phyloP scores from a whole-genome alignment of 1,140 invertebrate species.

The Zaprionus gabonicus region DNA sequence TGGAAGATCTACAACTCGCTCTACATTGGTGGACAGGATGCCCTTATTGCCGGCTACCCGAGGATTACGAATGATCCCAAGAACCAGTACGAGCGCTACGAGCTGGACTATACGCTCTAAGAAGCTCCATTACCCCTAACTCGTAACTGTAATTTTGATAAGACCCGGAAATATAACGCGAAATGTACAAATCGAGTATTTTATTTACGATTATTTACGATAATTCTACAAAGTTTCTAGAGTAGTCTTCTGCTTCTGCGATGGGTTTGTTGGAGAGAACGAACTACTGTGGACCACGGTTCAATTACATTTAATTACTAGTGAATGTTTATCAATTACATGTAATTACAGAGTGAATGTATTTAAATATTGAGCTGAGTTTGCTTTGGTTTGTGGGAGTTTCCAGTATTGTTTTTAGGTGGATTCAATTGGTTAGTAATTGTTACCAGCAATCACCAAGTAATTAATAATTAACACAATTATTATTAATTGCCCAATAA shows the following conservation, averaged over 20 bases:
- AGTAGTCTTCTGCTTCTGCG: constrained; percentile 35
- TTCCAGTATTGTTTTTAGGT: not conserved
- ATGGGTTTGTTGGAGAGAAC: not conserved
- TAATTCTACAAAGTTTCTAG: constrained; percentile 45
- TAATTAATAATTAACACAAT: not conserved
- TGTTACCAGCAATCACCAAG: not conserved
- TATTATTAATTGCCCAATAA: not conserved
- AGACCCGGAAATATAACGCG: constrained; percentile 33
- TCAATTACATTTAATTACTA: constrained; percentile 8
- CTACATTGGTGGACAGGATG: constrained; percentile 99
- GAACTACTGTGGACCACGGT: constrained; percentile 44
- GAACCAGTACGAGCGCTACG: constrained; percentile 97
- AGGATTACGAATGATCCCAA: constrained; percentile 97
- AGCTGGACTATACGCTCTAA: constrained; percentile 98
- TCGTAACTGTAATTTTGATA: constrained; percentile 35
- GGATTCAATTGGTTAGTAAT: not conserved
- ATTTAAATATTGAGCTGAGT: not conserved
- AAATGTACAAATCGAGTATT: constrained; percentile 68
- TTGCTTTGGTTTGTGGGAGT: constrained; percentile 1
- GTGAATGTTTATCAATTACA: not conserved
- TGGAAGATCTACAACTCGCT: constrained; percentile 99
- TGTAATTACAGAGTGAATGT: constrained; percentile 5
- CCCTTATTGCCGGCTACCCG: constrained; percentile 98
- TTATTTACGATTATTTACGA: constrained; percentile 62
- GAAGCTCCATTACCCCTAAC: not conserved